phyloP scores from a whole-genome alignment of 1,140 invertebrate species.

The Nylanderia fulva region DNA sequence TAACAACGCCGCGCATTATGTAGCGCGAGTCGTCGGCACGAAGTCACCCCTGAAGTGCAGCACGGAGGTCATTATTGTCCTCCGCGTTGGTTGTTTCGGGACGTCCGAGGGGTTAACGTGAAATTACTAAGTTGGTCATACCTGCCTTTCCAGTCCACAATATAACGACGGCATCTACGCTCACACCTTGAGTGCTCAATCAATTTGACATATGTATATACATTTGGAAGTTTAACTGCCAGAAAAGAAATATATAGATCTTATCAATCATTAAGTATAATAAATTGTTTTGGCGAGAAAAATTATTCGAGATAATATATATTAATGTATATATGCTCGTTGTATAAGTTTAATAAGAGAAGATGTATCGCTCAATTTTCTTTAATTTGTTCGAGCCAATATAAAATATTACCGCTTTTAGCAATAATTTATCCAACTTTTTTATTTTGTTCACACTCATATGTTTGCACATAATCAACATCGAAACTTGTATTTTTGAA shows the following conservation, averaged over 20 bases:
- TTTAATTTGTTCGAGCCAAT: not conserved
- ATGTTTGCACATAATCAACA: not conserved
- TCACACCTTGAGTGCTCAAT: constrained; percentile 5
- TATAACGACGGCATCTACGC: not conserved
- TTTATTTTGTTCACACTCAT: no score
- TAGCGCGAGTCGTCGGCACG: constrained; percentile 41
- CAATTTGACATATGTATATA: not conserved
- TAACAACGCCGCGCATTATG: constrained; percentile 74
- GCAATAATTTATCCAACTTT: no score
- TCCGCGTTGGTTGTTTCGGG: constrained; percentile 27
- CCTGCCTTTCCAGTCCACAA: constrained; percentile 1
- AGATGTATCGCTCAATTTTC: not conserved
- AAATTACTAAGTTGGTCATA: constrained; percentile 42
- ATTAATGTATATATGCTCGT: not conserved
- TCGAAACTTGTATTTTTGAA: not conserved
- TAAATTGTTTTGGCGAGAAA: not conserved
- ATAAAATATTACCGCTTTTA: not conserved
- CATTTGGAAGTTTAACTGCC: constrained; percentile 11
- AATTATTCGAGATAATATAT: not conserved
- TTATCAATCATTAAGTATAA: not conserved
- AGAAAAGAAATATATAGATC: not conserved
- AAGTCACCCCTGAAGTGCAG: constrained; percentile 47
- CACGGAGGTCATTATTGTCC: constrained; percentile 56
- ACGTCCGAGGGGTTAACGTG: constrained; percentile 49
- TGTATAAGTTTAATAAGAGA: not conserved